Evolutionary conservation across 1,140 invertebrate genomes (phyloP).

Genomic region (Pseudomyrmex pallidus): DNA sequence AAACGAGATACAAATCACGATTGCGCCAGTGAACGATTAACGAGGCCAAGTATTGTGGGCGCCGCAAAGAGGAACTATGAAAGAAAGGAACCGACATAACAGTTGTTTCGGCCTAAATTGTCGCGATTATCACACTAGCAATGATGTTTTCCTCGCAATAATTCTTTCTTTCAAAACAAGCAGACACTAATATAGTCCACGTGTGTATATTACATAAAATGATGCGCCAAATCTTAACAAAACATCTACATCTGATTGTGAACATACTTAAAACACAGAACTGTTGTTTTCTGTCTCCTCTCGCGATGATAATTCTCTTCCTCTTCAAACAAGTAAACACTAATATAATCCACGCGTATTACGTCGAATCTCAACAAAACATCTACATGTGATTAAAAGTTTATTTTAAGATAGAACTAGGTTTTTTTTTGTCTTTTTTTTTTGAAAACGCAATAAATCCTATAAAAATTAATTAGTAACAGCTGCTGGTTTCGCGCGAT

Average conservation of each 20-base stretch:
- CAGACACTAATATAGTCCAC: not conserved
- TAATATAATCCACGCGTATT: not conserved
- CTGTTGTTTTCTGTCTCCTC: slow-evolving; percentile 4
- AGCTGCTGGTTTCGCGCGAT: not conserved
- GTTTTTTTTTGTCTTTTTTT: too few species aligned
- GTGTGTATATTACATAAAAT: too few species aligned
- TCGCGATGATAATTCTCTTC: slow-evolving; percentile 20
- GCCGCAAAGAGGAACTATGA: slow-evolving; percentile 61
- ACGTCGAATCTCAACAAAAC: not conserved
- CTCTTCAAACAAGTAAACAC: not conserved
- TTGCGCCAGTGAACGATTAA: slow-evolving; percentile 80
- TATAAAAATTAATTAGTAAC: not conserved
- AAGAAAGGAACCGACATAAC: slow-evolving; percentile 63
- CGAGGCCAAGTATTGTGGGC: slow-evolving; percentile 74
- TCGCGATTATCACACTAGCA: slow-evolving; percentile 35
- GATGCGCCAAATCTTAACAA: not conserved
- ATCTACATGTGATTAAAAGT: too few species aligned
- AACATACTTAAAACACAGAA: not conserved
- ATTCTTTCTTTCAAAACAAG: slow-evolving; percentile 4
- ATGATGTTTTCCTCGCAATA: not conserved
- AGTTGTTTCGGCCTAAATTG: slow-evolving; percentile 61
- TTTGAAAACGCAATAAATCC: not conserved
- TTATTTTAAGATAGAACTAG: too few species aligned
- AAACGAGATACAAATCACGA: slow-evolving; percentile 77
- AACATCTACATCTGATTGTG: not conserved